Conservation (phyloP, 2,113 vertebrate genomes). For the Sylvia atricapilla region DNA sequence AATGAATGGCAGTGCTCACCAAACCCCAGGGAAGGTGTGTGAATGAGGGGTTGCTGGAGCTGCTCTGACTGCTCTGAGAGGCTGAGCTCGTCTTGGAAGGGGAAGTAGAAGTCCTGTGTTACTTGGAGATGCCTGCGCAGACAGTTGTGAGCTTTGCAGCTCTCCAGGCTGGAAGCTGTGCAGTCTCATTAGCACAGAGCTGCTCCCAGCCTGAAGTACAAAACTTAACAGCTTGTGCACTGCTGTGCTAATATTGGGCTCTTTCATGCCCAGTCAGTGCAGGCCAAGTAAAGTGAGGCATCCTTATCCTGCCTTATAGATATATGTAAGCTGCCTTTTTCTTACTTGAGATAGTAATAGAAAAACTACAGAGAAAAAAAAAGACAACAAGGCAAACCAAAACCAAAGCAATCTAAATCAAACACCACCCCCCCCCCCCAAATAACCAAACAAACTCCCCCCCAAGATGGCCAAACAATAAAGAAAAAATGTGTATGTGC, state of each 20-base stretch:
- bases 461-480: too few relatives aligned
- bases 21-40: background rate
- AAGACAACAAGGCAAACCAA: background rate
- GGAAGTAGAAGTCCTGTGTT: background rate
- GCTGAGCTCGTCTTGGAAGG: background rate
- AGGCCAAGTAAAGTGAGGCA: background rate
- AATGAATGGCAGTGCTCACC: background rate
- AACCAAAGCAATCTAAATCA: rapidly evolving
- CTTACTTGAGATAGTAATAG: background rate
- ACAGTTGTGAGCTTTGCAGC: background rate
- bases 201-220: background rate
- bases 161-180: background rate
- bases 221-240: background rate
- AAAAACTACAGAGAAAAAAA: rapidly evolving
- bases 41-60: background rate
- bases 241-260: background rate
- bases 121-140: background rate
- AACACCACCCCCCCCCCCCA: rapidly evolving
- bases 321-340: background rate
- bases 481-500: rapidly evolving
- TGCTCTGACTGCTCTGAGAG: background rate
- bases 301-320: background rate
- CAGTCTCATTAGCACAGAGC: background rate
- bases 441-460: rapidly evolving
- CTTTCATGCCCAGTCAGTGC: background rate